Evolutionary conservation across 2,113 vertebrate genomes (phyloP), one percentile per base, ranked within the genome.

Genomic region (Pitta sordida): DNA sequence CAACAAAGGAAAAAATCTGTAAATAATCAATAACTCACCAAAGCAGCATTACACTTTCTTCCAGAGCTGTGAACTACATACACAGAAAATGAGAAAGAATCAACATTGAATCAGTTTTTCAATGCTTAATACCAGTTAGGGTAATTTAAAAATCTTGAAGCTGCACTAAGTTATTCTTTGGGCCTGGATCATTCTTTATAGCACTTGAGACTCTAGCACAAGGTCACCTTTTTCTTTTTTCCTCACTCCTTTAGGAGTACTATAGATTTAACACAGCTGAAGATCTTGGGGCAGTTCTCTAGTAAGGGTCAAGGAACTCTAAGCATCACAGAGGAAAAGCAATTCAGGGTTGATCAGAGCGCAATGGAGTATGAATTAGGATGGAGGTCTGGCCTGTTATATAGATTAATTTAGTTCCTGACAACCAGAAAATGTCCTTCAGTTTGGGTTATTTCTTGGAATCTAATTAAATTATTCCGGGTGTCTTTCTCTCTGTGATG

Each of bases 351-450:
- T 84, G 70, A 80, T 67, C 55, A 80, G 78, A 87, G 30, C 80
- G 37, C 53, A 73, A 23, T 4, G 24, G 13, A 68, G 36, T 27
- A 24, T 81, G 83, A 89, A 88, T 37, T 74, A 60, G 44, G 14
- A 15, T 26, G 36, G 34, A 79, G 74, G 34, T 58, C 93, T 93
- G 85, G 63, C 81, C 67, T 80, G 27, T 85, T 92, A 90, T 27
- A 74, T 88, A 94, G 85, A 92, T 48, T 19, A 73, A 85, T 94
- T 92, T 77, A 37, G 18, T 86, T 36, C 77, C 83, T 95, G 94
- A 93, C 89, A 95, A 79, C 67, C 91, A 96, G 92, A 96, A 95
- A 95, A 96, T 52, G 65, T 65, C 87, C 74, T 95, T 96, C 81
- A 73, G 67, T 76, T 82, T 94, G 77, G 60, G 86, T 89, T 93